phyloP scores from a whole-genome alignment of 2,113 vertebrate species.

The Salvelinus sp. region DNA sequence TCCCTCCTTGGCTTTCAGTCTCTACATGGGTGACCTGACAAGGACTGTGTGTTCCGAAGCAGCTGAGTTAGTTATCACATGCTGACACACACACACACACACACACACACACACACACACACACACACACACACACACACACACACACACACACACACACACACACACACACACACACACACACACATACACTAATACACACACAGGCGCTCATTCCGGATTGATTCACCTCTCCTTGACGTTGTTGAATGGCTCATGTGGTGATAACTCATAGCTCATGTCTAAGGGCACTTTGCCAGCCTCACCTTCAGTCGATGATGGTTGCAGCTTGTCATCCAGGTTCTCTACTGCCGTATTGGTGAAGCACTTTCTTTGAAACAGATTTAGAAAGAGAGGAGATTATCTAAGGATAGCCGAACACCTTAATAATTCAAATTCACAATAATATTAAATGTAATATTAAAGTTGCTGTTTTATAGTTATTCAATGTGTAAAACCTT shows the following conservation, averaged over 20 bases:
- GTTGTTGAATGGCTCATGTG: constrained; percentile 29
- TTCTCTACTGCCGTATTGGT: background rate
- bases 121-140: background rate
- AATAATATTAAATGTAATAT: background rate
- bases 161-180: no score
- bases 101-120: background rate
- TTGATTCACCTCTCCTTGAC: constrained; percentile 19
- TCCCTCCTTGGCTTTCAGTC: background rate
- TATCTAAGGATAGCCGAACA: background rate
- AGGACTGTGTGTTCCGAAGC: background rate
- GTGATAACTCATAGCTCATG: background rate
- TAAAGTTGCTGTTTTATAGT: no score
- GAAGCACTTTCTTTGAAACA: background rate
- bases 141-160: no score
- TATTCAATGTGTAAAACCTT: no score
- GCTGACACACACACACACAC: background rate
- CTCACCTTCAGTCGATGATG: constrained; percentile 31
- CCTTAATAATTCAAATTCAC: background rate
- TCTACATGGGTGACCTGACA: background rate
- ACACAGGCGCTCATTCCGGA: background rate
- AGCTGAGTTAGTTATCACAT: constrained; percentile 13
- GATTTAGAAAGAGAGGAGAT: background rate
- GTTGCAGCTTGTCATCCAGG: constrained; percentile 11
- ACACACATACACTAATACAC: background rate
- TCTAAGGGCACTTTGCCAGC: background rate